These are phyloP conservation scores for Nycticryphes semicollaris DNA, from an alignment of 2,113 vertebrate genomes.

Conservation along the genomic window DNA sequence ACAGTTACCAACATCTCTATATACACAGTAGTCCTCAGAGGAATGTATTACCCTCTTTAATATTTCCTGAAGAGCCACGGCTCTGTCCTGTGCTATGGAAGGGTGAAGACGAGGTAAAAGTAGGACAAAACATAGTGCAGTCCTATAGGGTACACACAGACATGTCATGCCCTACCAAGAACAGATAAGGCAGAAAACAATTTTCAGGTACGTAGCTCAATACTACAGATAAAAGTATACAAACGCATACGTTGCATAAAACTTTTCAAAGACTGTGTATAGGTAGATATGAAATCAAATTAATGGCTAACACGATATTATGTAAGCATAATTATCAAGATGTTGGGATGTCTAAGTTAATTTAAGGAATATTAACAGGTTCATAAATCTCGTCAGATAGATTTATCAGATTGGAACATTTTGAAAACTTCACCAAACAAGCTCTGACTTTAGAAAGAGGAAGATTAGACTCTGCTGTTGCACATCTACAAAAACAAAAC, in stretches of 20 bases:
- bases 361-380: conserved; percentile 50
- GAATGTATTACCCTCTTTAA: neutral
- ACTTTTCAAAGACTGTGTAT: neutral
- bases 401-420: conserved; percentile 63
- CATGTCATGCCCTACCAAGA: neutral
- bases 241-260: conserved; percentile 19
- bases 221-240: conserved; percentile 5
- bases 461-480: conserved; percentile 34
- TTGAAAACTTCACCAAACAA: conserved; percentile 58
- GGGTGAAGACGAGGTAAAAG: neutral
- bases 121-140: neutral
- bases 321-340: conserved; percentile 52
- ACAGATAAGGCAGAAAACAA: neutral
- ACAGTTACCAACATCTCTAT: neutral
- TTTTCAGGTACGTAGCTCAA: neutral
- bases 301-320: conserved; percentile 41
- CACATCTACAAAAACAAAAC: conserved; percentile 48
- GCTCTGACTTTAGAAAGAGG: conserved; percentile 55
- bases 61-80: neutral
- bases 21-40: neutral
- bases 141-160: fast-evolving
- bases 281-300: conserved; percentile 46
- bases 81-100: neutral
- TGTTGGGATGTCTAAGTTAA: conserved; percentile 46
- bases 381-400: conserved; percentile 52